Evolutionary conservation across 2,113 vertebrate genomes (phyloP), one percentile per base, ranked within the genome.

Genomic region (Rattus rattus): DNA sequence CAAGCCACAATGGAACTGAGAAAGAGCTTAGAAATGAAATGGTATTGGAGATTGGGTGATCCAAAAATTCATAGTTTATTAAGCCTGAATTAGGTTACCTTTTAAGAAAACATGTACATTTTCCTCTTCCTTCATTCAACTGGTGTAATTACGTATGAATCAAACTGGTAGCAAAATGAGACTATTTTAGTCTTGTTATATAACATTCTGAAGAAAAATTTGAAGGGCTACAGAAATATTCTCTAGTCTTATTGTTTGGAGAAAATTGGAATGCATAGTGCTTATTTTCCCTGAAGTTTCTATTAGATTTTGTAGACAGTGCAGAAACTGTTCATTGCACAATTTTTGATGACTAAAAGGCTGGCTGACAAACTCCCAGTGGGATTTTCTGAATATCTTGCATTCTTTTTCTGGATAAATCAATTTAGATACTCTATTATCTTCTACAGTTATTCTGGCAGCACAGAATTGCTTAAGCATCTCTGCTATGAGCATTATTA

Each of bases 201-300:
- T 61, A 90, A 75, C 73, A 93, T 56, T 80, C 36, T 75, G 39
- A 94, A 88, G 49, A 85, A 69, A 90, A 9, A n/a, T 90, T 94
- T 81, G 28, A 86, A 96, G 22, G 49, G 54, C 30, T 96, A 61
- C 1, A 65, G 70, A 94, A 94, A 72, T 85, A 77, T 69, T 47
- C 28, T 79, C 5, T 70, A 19, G 7, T 85, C 94, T 39, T 80
- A 39, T 85, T 72, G 2, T 86, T 76, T 90, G 47, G 20, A 88
- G 11, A 81, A 90, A 79, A 28, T 75, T 72, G 76, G 6, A 59
- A 36, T 63, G 12, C 52, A n/a, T 20, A 65, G 39, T 84, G 59
- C 86, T 94, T 86, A 76, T 93, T 94, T 97, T 88, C 36, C 91
- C 39, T 63, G 67, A 84, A 12, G 20, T 75, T 94, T 92, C 65